Evolutionary conservation across 2,113 vertebrate genomes (phyloP), one percentile per base, ranked within the genome.

Genomic region (Eira barbara): DNA sequence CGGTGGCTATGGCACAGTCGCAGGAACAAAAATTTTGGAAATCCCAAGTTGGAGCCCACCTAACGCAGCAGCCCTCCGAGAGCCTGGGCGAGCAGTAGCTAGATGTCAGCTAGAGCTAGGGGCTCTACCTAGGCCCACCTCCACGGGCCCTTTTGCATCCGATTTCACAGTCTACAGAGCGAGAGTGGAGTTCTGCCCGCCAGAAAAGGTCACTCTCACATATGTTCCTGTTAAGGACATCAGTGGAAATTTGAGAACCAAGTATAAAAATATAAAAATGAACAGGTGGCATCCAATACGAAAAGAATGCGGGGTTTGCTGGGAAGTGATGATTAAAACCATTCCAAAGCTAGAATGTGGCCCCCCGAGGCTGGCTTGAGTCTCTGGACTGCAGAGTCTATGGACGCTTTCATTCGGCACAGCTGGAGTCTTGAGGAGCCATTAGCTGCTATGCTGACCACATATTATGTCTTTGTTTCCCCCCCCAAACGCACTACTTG

Each of bases 241-340:
- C 95, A 74, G 39, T 80, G 78, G 97, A 96, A 97, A 98, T 83
- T 61, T 94, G 97, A 97, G 97, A 97, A 92, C 73, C 80, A 82
- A 95, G 89, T 90, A 83, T 84, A 97, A 91, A 95, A 93, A 91
- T 82, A 79, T 83, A 91, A 93, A 96, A 96, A 96, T 81, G 89
- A 95, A 71, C 96, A 98, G 97, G 95, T 97, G 96, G 92, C 83
- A 89, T 73, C 94, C 92, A 90, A 63, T 79, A 94, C 3, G 39
- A 93, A 96, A 92, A 94, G 95, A 98, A 95, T 95, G 90, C 0
- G 2, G 29, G 34, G 12, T 76, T 91, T 95, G 42, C 85, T 0
- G 11, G 81, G 78, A 94, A 96, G 73, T 78, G 17, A 83, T 96
- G 88, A 96, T 89, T 87, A 61, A 96, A 96, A 94, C 86, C 92